phyloP scores from a whole-genome alignment of 2,113 vertebrate genomes.

The Baryphthengus martii region DNA sequence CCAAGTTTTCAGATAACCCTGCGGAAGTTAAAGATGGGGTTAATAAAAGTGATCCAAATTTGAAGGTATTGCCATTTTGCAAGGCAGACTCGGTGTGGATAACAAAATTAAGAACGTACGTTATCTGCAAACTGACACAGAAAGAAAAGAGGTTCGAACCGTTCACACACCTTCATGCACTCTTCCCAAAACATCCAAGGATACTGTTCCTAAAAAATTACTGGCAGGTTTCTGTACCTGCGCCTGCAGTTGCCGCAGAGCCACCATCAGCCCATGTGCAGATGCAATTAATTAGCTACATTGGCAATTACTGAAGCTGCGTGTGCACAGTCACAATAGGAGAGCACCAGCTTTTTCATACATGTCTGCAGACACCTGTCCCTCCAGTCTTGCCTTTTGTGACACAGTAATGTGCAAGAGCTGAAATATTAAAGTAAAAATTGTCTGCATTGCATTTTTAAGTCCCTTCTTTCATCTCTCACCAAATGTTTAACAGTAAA shows the following conservation, averaged over 20 bases:
- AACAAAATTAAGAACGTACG: neutral
- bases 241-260: neutral
- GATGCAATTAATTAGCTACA: constrained; percentile 39
- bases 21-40: neutral
- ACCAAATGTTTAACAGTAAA: neutral
- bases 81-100: neutral
- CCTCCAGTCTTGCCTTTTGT: constrained; percentile 41
- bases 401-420: constrained; percentile 10
- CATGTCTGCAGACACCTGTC: neutral
- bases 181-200: neutral
- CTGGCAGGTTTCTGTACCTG: constrained; percentile 5
- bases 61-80: neutral
- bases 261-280: neutral
- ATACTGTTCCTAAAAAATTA: neutral
- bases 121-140: neutral
- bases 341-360: neutral
- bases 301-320: constrained; percentile 18
- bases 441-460: neutral
- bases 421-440: constrained; percentile 36
- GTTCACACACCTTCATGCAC: neutral
- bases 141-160: neutral
- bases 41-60: neutral
- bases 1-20: neutral
- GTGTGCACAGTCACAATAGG: neutral
- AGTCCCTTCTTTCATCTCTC: neutral